Evolutionary conservation across 2,113 vertebrate species (phyloP).

Genomic region (Cnemophilus loriae): DNA sequence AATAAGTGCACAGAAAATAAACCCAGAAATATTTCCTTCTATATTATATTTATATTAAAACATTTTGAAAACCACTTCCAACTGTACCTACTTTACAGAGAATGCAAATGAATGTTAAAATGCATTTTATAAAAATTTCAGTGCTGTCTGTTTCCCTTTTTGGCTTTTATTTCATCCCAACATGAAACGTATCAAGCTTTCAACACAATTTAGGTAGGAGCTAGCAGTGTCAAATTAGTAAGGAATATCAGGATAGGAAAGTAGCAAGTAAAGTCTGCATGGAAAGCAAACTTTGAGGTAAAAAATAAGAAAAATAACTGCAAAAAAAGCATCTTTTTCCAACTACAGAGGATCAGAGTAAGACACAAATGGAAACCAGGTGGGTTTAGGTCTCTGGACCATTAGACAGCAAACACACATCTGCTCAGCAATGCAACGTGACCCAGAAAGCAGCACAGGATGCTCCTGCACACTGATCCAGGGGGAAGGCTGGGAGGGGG

Average conservation of each 20-base stretch:
- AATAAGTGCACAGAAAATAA: not conserved
- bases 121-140: not conserved
- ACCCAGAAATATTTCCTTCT: not conserved
- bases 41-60: not conserved
- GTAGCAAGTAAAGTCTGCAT: not conserved
- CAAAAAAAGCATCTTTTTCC: not conserved
- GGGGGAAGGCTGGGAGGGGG: not conserved
- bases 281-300: not conserved
- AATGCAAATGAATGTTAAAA: not conserved
- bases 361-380: not conserved
- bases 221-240: not conserved
- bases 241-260: not conserved
- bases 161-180: not conserved
- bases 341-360: not conserved
- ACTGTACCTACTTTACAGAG: not conserved
- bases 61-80: not conserved
- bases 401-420: not conserved
- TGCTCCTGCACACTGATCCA: not conserved
- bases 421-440: not conserved
- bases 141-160: not conserved
- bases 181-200: not conserved
- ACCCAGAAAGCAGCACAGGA: not conserved
- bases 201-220: not conserved
- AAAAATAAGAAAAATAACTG: not conserved
- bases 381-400: not conserved